Conservation (phyloP, 2,888 invertebrate species). For the Cremastinae sp. region DNA sequence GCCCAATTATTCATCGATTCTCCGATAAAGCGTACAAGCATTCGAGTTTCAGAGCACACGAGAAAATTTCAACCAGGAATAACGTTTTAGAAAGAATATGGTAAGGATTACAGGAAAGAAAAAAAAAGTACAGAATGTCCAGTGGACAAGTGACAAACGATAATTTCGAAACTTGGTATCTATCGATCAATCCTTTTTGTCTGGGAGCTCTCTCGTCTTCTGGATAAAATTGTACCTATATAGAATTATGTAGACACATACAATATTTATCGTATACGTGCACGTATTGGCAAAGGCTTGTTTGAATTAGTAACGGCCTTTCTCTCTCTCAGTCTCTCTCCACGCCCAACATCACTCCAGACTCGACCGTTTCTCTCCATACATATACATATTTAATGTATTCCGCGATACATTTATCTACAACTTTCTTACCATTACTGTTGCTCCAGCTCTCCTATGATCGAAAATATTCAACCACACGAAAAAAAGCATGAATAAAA, state of each 20-base stretch:
- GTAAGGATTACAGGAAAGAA: neutral
- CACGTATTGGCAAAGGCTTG: slow-evolving; percentile 55
- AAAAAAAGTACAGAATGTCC: slow-evolving; percentile 31
- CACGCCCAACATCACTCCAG: slow-evolving; percentile 65
- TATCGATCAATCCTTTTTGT: slow-evolving; percentile 64
- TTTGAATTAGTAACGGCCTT: slow-evolving; percentile 71
- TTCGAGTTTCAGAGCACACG: neutral
- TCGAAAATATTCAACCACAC: slow-evolving; percentile 20
- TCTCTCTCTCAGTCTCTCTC: slow-evolving; percentile 49
- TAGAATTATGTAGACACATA: neutral
- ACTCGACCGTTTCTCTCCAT: slow-evolving; percentile 32
- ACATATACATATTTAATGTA: slow-evolving; percentile 49
- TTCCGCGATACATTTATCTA: slow-evolving; percentile 40
- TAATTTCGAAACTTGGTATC: slow-evolving; percentile 61
- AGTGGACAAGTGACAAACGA: slow-evolving; percentile 63
- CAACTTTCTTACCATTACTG: slow-evolving; percentile 55
- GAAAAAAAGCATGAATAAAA: slow-evolving; percentile 23
- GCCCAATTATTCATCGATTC: too few relatives aligned
- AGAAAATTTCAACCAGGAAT: neutral
- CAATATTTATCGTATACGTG: slow-evolving; percentile 13
- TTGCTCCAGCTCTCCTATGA: slow-evolving; percentile 39
- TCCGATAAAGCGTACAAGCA: too few relatives aligned
- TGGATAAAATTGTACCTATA: neutral
- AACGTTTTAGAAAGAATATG: neutral
- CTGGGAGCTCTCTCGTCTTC: slow-evolving; percentile 27